Evolutionary conservation across 2,888 invertebrate species (phyloP), one percentile per base, ranked within the genome.

Genomic region (Yponomeuta malinellus): DNA sequence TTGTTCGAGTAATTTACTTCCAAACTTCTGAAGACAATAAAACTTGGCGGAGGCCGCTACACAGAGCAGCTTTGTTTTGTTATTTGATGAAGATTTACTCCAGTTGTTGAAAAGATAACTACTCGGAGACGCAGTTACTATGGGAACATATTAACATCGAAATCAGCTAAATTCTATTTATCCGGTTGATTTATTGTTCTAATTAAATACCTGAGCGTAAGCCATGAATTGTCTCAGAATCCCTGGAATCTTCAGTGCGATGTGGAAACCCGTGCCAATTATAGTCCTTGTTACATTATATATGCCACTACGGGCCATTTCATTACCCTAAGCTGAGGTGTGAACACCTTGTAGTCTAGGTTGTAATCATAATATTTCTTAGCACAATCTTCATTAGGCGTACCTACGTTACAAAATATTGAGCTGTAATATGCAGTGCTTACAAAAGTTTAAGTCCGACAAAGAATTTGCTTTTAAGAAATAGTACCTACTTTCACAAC

Each of bases 1-100:
- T 90, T 90, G 89, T 89, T 87, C 86, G 86, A 82, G 87, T 87
- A 90, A 90, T 90, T 89, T 89, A 90, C 89, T 89, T 84, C 83
- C 84, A 81, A 85, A 90, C 86, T 89, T 89, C 87, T 80, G 84
- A 88, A 89, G 87, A 90, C 89, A 89, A 89, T 89, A 89, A 89
- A 89, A 89, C 82, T 89, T 89, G 79, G 84, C 80, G 79, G 75
- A 75, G 78, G 81, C 78, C 81, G 81, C 83, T 80, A 82, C 83
- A 86, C 85, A 84, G 82, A 84, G 83, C 81, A 80, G 81, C 81
- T 83, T 85, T 83, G 83, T 85, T 86, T 84, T 84, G 82, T 85
- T 83, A 84, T 80, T 79, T 80, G 80, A 85, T 83, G 83, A 84
- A 84, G 82, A 86, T 80, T 81, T 84, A 84, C 84, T 82, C 37